A percentile compares a stretch with the other conserved stretches of the same genome.
These are phyloP conservation scores for Pollachius pollachius DNA, from an alignment of 2,113 vertebrate genomes.

Conservation along the genomic window DNA sequence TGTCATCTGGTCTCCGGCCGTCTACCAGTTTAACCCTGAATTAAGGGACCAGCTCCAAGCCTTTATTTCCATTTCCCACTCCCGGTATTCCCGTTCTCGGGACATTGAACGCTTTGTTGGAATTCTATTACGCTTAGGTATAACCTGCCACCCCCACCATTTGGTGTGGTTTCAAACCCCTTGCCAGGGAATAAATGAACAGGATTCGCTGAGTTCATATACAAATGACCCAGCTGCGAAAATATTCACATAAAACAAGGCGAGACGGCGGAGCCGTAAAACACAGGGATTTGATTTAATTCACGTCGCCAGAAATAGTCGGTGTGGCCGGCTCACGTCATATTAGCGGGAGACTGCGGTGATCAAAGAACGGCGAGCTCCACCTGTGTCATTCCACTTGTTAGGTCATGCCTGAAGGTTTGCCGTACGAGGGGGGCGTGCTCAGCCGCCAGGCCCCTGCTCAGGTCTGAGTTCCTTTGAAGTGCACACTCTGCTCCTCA, in stretches of 20 bases:
- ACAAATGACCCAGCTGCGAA: conserved; percentile 50
- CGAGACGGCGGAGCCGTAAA: conserved; percentile 17
- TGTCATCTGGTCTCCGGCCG: conserved; percentile 61
- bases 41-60: conserved; percentile 54
- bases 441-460: neutral
- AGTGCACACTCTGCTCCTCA: too few relatives aligned
- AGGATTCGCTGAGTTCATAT: conserved; percentile 44
- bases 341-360: conserved; percentile 1
- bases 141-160: conserved; percentile 4
- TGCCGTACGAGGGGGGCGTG: conserved; percentile 37
- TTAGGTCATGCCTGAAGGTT: conserved; percentile 19
- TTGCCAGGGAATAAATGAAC: conserved; percentile 47
- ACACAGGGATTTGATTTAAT: conserved; percentile 46
- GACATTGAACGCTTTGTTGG: conserved; percentile 54
- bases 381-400: conserved; percentile 28
- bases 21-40: conserved; percentile 56
- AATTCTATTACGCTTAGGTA: conserved; percentile 19
- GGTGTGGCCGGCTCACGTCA: conserved; percentile 1
- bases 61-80: conserved; percentile 55
- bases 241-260: conserved; percentile 43
- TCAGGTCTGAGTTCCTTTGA: conserved; percentile 4
- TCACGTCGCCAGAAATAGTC: conserved; percentile 29
- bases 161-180: neutral
- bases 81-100: conserved; percentile 51
- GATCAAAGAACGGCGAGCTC: conserved; percentile 32